Conservation (phyloP, 2,888 invertebrate genomes). For the Polyommatus iphigenia region DNA sequence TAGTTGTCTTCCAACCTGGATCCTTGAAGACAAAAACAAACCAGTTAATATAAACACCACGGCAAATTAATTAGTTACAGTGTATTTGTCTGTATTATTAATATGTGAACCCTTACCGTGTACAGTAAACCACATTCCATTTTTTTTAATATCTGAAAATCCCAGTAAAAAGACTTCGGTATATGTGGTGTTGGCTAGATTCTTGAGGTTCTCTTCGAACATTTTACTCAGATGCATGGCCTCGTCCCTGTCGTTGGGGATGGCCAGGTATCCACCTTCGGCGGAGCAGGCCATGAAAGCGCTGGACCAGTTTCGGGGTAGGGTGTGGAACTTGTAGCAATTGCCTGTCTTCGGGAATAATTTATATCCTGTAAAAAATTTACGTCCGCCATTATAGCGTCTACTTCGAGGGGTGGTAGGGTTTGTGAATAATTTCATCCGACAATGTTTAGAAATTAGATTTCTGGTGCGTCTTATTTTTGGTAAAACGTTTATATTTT, state of each 20-base stretch:
- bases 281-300: constrained; percentile 20
- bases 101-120: too few relatives aligned
- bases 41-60: too few relatives aligned
- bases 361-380: constrained; percentile 10
- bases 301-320: background rate
- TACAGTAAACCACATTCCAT: too few relatives aligned
- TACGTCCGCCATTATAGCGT: background rate
- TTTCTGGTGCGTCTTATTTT: background rate
- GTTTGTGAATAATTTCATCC: background rate
- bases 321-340: constrained; percentile 29
- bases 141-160: too few relatives aligned
- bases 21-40: background rate
- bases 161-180: too few relatives aligned
- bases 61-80: too few relatives aligned
- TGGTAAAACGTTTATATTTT: too few relatives aligned
- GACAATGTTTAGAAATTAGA: background rate
- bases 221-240: background rate
- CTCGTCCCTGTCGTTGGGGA: constrained; percentile 6
- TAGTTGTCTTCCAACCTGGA: background rate
- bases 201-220: background rate
- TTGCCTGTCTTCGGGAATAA: constrained; percentile 1
- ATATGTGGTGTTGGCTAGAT: too few relatives aligned
- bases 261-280: constrained; percentile 25
- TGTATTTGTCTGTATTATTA: background rate
- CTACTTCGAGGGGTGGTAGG: background rate